Percentiles rank a stretch among this genome's conserved stretches.
Conservation (phyloP, 2,888 invertebrate genomes). For the Siphlonurus alternatus region DNA sequence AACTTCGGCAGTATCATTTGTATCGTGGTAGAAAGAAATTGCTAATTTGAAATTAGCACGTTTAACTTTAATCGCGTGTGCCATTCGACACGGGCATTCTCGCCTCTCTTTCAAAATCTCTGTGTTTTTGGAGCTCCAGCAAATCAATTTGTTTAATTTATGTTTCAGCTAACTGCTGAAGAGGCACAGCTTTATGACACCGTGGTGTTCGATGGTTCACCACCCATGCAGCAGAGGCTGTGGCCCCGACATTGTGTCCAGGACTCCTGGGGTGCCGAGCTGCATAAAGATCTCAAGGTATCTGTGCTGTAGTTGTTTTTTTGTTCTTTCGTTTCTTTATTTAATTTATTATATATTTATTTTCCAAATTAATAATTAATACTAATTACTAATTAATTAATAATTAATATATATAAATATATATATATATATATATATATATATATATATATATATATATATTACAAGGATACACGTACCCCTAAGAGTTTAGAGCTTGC, state of each 20-base stretch:
- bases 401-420: no score
- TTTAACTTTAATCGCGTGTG: no score
- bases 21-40: no score
- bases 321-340: background rate
- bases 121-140: background rate
- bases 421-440: no score
- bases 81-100: no score
- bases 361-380: background rate
- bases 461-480: no score
- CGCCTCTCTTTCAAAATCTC: no score
- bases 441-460: no score
- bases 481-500: no score
- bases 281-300: slow-evolving; percentile 78
- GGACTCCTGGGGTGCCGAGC: slow-evolving; percentile 85
- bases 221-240: slow-evolving; percentile 69
- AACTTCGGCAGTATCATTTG: no score
- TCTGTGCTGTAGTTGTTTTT: slow-evolving; percentile 11
- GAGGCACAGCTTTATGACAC: slow-evolving; percentile 74
- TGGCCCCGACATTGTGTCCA: slow-evolving; percentile 97
- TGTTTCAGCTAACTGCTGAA: slow-evolving; percentile 45
- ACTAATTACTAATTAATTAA: no score
- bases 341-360: background rate
- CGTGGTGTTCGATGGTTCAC: slow-evolving; percentile 71
- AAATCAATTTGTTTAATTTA: background rate
- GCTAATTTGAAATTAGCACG: no score